Evolutionary conservation across 2,888 invertebrate genomes (phyloP).

Genomic region (Sarcophaga carnaria): DNA sequence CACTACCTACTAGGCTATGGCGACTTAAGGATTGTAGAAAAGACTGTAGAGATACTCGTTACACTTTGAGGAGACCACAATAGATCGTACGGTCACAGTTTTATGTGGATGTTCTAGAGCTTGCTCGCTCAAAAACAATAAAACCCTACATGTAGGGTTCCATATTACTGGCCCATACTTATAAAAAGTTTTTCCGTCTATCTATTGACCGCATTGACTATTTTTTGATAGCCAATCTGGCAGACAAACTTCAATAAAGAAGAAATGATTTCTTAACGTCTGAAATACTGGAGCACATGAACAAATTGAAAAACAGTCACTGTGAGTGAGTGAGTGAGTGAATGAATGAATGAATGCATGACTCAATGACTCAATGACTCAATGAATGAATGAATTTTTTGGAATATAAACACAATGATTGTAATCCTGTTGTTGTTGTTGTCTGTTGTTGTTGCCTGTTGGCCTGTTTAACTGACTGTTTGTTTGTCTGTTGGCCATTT

Average conservation of each 20-base stretch:
- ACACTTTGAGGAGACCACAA: too few species aligned
- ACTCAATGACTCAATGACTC: conserved; percentile 26
- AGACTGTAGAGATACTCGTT: too few species aligned
- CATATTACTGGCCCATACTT: too few species aligned
- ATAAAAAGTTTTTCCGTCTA: too few species aligned
- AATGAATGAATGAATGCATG: conserved; percentile 49
- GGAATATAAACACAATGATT: background rate
- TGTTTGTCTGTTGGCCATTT: conserved; percentile 41
- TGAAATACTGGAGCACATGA: conserved; percentile 15
- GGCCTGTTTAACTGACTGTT: conserved; percentile 36
- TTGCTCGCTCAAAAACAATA: too few species aligned
- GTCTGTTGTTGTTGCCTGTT: conserved; percentile 47
- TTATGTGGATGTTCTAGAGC: too few species aligned
- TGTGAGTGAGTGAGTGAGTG: conserved; percentile 38
- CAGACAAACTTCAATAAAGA: conserved; percentile 47
- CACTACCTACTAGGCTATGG: too few species aligned
- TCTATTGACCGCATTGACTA: conserved; percentile 39
- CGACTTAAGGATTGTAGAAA: too few species aligned
- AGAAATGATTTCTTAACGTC: conserved; percentile 12
- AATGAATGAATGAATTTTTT: conserved; percentile 12
- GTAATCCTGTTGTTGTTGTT: conserved; percentile 10
- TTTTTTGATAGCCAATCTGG: conserved; percentile 35
- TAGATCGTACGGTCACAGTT: too few species aligned
- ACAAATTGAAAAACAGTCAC: conserved; percentile 33
- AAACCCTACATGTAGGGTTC: too few species aligned